Evolutionary conservation across 2,888 invertebrate species (phyloP).

Genomic region (Drepana falcataria): DNA sequence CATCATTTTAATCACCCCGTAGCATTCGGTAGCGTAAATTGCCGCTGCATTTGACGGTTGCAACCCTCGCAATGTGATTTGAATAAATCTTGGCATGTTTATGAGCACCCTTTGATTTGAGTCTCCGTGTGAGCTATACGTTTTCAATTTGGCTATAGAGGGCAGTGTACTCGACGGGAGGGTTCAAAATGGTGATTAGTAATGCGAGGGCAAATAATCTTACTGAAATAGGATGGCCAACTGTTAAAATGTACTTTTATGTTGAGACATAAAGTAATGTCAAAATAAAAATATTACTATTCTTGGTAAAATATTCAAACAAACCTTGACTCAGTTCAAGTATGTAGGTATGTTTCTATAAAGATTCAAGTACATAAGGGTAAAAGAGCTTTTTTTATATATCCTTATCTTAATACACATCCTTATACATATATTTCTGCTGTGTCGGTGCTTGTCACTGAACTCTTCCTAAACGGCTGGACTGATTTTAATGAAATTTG

Average conservation of each 20-base stretch:
- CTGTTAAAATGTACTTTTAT: not conserved
- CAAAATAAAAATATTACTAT: too few species aligned
- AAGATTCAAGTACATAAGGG: too few species aligned
- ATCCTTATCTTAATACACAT: too few species aligned
- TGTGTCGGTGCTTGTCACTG: too few species aligned
- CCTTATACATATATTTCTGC: too few species aligned
- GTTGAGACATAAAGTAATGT: too few species aligned
- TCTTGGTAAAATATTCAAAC: too few species aligned
- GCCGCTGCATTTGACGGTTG: slow-evolving; percentile 4
- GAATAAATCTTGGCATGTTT: slow-evolving; percentile 44
- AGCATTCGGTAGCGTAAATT: not conserved
- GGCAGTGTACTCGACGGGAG: slow-evolving; percentile 37
- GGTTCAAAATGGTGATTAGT: slow-evolving; percentile 66
- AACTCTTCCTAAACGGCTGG: too few species aligned
- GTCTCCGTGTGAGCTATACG: slow-evolving; percentile 31
- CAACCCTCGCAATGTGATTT: slow-evolving; percentile 26
- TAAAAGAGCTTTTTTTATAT: too few species aligned
- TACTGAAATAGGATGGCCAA: slow-evolving; percentile 29
- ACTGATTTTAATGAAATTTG: too few species aligned
- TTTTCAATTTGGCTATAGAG: slow-evolving; percentile 52
- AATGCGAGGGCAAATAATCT: slow-evolving; percentile 63
- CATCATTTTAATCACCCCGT: slow-evolving; percentile 1
- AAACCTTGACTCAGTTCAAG: too few species aligned
- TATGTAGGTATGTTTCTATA: too few species aligned
- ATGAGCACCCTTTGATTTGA: slow-evolving; percentile 35